Evolutionary conservation across 2,797 vertebrate species (phyloP).

Genomic region (Hozukius guyotensis): DNA sequence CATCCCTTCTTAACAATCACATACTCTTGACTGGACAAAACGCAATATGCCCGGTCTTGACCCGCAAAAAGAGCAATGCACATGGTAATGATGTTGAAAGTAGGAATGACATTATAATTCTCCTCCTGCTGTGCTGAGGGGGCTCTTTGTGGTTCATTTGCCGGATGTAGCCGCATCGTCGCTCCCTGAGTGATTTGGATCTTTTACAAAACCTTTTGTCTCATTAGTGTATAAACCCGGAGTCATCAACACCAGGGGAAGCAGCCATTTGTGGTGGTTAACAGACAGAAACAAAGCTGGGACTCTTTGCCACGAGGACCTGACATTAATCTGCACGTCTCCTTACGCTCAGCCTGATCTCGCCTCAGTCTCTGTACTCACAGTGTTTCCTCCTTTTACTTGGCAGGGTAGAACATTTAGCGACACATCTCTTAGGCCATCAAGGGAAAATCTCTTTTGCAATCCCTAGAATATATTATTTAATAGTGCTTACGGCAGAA

Average conservation of each 20-base stretch:
- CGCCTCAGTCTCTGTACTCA: conserved; percentile 21
- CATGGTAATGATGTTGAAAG: conserved; percentile 70
- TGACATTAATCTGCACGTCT: conserved; percentile 52
- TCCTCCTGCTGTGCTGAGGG: conserved; percentile 60
- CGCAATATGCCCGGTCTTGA: conserved; percentile 39
- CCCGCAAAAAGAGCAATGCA: conserved; percentile 51
- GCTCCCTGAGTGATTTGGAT: conserved; percentile 59
- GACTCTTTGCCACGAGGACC: conserved; percentile 30
- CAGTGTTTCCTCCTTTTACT: neutral
- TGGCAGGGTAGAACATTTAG: conserved; percentile 14
- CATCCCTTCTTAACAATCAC: conserved; percentile 15
- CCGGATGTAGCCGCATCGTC: conserved; percentile 25
- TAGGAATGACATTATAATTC: conserved; percentile 68
- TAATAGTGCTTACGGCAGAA: neutral
- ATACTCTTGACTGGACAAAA: conserved; percentile 34
- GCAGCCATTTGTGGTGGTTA: conserved; percentile 56
- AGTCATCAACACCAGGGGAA: conserved; percentile 47
- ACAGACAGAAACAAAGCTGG: conserved; percentile 61
- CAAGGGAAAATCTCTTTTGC: neutral
- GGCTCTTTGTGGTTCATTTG: conserved; percentile 69
- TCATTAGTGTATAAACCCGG: conserved; percentile 64
- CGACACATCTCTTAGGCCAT: neutral
- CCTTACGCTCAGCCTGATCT: conserved; percentile 35
- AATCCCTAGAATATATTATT: neutral
- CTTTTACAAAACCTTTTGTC: conserved; percentile 68